phyloP scores from a whole-genome alignment of 2,888 invertebrate species.

The Andrena praecox region DNA sequence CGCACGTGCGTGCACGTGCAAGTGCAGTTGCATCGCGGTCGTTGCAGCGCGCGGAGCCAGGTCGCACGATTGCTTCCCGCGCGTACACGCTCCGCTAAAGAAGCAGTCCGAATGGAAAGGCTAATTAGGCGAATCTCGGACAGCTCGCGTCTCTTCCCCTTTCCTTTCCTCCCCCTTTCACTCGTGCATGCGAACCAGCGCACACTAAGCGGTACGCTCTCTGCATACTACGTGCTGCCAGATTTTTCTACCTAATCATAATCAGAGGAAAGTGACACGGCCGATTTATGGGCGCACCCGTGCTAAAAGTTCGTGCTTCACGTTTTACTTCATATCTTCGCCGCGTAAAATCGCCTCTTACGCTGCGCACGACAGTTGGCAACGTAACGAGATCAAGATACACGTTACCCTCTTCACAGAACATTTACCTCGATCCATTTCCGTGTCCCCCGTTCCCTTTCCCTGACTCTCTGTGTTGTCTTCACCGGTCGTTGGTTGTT shows the following conservation, averaged over 20 bases:
- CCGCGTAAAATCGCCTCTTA: slow-evolving; percentile 36
- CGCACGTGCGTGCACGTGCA: slow-evolving; percentile 38
- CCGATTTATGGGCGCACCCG: slow-evolving; percentile 21
- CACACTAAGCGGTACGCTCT: neutral
- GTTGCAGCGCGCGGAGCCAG: slow-evolving; percentile 69
- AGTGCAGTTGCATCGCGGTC: slow-evolving; percentile 39
- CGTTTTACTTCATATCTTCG: slow-evolving; percentile 12
- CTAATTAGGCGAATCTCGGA: slow-evolving; percentile 69
- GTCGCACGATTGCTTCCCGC: slow-evolving; percentile 66
- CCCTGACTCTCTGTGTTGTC: slow-evolving; percentile 10
- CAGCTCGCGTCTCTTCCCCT: slow-evolving; percentile 30
- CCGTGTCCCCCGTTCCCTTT: slow-evolving; percentile 42
- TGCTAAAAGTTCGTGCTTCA: slow-evolving; percentile 17
- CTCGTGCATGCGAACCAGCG: no score
- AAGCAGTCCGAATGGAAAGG: slow-evolving; percentile 70
- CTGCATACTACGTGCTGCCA: no score
- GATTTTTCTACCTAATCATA: neutral
- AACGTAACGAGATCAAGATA: slow-evolving; percentile 61
- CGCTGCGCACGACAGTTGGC: slow-evolving; percentile 56
- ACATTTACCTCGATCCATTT: slow-evolving; percentile 60
- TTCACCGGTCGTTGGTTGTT: slow-evolving; percentile 34
- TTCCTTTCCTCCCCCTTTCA: no score
- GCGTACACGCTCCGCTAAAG: slow-evolving; percentile 70
- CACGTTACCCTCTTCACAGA: slow-evolving; percentile 58
- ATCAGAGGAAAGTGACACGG: neutral